Base-by-base conservation (phyloP, 1,140 invertebrate species). In the Lasaia peninsularis region DNA sequence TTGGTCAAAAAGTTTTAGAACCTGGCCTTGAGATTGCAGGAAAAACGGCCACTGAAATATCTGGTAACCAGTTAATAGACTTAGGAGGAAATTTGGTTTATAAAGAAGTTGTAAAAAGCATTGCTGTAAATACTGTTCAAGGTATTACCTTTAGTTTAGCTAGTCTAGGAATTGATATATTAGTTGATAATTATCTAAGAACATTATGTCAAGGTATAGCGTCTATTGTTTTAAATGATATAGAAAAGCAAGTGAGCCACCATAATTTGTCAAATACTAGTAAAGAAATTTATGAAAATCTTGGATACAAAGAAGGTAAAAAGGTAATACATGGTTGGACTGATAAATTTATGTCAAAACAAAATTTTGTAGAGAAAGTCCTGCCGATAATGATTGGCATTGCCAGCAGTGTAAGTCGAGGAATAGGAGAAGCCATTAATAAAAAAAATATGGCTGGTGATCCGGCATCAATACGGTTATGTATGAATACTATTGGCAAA, bases 401-500 rank as follows among this genome's bases (percentile, higher is more conserved):
- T 28, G 18, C 53, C 5, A 20, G 35, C 31, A 56, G 53, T 44
- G 18, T 56, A 5, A 31, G 14, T 11, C 24, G 40, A 11, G 53
- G 35, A 56, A 28, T 56, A 0, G 28, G 20, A 48, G 53, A 56
- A 16, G 53, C 34, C 5, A 21, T 24, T 8, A 31, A 9, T 55
- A 55, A 44, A 24, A 31, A 44, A 14, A 55, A 28, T 11, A 14
- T 11, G 11, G 24, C 20, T 7, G 37, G 20, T 11, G 21, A 48
- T 48, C 20, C 44, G 7, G 16, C 53, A 16, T 11, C n/a, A 11
- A 18, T 28, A 7, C 14, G 28, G n/a, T 56, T 56, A 18, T 18
- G 24, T 11, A 11, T 56, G 11, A 44, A 56, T 48, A 40, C 28
- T 18, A 56, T 56, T 48, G n/a, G 37, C 16, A 56, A 56, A 56